Evolutionary conservation across 2,113 vertebrate species (phyloP), one percentile per base, ranked within the genome.

Genomic region (Terrapene triunguis): DNA sequence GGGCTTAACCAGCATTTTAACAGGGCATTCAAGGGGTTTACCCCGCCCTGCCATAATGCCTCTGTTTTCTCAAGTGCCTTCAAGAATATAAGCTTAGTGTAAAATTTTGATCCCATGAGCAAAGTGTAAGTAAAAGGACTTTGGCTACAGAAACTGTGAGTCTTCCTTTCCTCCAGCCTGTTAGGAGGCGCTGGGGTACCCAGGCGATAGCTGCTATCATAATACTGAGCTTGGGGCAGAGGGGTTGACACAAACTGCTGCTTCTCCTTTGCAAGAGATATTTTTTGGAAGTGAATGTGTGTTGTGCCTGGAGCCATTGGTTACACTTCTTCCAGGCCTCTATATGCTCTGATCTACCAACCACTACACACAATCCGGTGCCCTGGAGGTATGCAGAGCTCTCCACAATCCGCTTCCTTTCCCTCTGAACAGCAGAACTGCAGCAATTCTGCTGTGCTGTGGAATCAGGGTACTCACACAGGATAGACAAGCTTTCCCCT

Each of bases 191-290:
- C 87, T 97, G 89, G 93, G 83, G 74, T 94, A 91, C 55, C 65
- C 91, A 85, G 87, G 83, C 93, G 72, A 91, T 96, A 97, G 90
- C 87, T 96, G 95, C 93, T 95, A 48, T 72, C 53, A 59, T 27
- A 92, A 38, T 48, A 44, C 44, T 95, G 72, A 93, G 92, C 93
- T 97, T 87, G 19, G 95, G 90, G 95, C 83, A 93, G 35, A 82
- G 29, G n/a, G 72, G 72, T 91, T 95, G 35, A 88, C 25, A 62
- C 72, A 95, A 95, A 91, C 54, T 92, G 87, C 74, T 89, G 22
- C 6, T 80, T 89, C 80, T 82, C 44, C 74, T 4, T 89, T 72
- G 57, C 0, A 1, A 57, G 32, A 22, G 65, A 44, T 44, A 44
- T 84, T 88, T 87, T 1, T 1, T 82, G 35, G 0, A 80, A 50